Evolutionary conservation across 2,797 vertebrate genomes (phyloP), one percentile per base, ranked within the genome.

Genomic region (Bryconaethiops microstoma): DNA sequence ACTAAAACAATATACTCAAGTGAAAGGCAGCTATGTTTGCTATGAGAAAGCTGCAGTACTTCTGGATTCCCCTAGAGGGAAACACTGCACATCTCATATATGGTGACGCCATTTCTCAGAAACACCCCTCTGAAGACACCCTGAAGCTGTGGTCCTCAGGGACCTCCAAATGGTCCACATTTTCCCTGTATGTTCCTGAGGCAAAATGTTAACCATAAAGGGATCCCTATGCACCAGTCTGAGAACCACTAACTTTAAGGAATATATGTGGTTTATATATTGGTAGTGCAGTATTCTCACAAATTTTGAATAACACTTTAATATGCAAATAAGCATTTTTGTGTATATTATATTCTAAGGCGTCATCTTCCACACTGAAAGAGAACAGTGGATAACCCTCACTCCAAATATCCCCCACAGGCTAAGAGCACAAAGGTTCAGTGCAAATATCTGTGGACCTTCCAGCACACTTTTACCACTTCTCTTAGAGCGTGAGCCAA

Each of bases 1-100:
- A 12, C 48, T 45, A 65, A 76, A 25, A 16, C 48, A 19, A 7
- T 16, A 14, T 10, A 54, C 2, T 6, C 16, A 45, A 59, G 10
- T 48, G 48, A 25, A 67, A 40, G 45, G 25, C 71, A 25, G 25
- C 21, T 42, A 25, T 48, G 21, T 7, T 54, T 2, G 29, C 12
- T 21, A 14, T 42, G 50, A 45, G 68, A 62, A 29, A 55, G 55
- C 29, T 79, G 80, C 76, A 90, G 54, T 92, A 77, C 84, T 77
- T 70, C 77, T 82, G 86, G 7, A 54, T 5, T 77, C 90, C 92
- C 90, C 88, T 90, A 91, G 92, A 86, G 89, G 92, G 92, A 80
- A 88, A 90, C 91, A 91, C 82, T 29, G 55, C 70, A 81, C 87
- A 71, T 83, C 80, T 75, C 74, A 84, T 67, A 54, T 64, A 8